Evolutionary conservation across 2,113 vertebrate genomes (phyloP).

Genomic region (Puffinus mauretanicus): DNA sequence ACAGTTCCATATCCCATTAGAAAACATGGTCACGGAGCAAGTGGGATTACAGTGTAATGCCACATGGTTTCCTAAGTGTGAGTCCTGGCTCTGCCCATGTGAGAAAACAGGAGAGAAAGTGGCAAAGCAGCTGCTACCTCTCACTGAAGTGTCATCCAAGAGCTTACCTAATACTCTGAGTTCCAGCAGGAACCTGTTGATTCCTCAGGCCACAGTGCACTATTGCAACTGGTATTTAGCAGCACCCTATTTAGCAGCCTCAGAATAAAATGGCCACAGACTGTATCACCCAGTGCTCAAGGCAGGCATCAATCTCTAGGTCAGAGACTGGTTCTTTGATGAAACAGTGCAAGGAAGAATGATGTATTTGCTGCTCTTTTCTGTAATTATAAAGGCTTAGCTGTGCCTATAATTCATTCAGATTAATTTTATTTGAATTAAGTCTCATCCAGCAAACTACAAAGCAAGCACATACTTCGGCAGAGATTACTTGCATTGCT

Average conservation of each 20-base stretch:
- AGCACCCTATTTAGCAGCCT: neutral
- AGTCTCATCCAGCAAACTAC: neutral
- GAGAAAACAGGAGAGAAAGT: neutral
- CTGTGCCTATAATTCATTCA: neutral
- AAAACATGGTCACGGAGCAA: neutral
- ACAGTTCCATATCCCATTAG: neutral
- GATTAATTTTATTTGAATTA: neutral
- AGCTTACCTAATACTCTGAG: neutral
- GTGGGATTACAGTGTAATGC: neutral
- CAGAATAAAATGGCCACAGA: neutral
- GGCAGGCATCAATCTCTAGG: neutral
- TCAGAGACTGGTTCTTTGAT: neutral
- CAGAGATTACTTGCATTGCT: neutral
- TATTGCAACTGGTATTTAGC: neutral
- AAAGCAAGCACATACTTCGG: neutral
- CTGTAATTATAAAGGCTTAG: neutral
- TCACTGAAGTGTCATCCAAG: neutral
- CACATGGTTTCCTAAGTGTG: accelerated
- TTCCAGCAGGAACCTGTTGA: neutral
- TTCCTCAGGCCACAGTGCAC: neutral
- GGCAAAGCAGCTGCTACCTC: neutral
- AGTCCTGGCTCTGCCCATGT: neutral
- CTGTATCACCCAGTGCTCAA: neutral
- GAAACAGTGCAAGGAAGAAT: neutral
- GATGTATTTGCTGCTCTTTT: neutral